These are phyloP conservation scores for Lutraria rhynchaena DNA, from an alignment of 1,140 invertebrate species.

Conservation along the genomic window DNA sequence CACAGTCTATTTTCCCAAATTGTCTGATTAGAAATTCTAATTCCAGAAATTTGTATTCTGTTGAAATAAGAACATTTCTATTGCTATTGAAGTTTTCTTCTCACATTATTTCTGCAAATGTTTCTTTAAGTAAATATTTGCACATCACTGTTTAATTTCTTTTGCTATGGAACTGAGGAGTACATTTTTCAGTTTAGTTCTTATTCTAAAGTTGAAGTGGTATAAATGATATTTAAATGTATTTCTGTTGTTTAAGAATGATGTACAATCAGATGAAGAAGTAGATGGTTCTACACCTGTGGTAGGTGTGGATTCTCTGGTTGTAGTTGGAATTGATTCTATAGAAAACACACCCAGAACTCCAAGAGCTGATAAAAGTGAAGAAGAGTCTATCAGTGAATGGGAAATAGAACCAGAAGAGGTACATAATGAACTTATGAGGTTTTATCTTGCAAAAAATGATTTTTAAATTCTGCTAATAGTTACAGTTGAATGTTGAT, in stretches of 20 bases:
- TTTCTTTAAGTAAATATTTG: neutral
- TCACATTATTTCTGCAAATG: too few species aligned
- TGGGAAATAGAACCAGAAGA: slow-evolving; percentile 72
- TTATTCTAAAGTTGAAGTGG: neutral
- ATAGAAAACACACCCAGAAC: slow-evolving; percentile 16
- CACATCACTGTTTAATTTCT: neutral
- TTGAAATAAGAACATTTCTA: too few species aligned
- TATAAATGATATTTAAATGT: neutral
- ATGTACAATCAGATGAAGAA: slow-evolving; percentile 60
- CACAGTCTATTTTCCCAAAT: too few species aligned
- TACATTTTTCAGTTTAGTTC: neutral
- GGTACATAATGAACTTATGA: too few species aligned
- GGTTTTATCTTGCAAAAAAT: too few species aligned
- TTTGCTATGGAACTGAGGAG: neutral
- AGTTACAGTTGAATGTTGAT: too few species aligned
- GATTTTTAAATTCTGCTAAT: too few species aligned
- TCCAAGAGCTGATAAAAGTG: slow-evolving; percentile 12
- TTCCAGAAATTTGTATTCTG: too few species aligned
- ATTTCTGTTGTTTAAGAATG: slow-evolving; percentile 48
- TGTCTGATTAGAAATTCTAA: too few species aligned
- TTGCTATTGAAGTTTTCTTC: too few species aligned
- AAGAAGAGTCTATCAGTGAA: slow-evolving; percentile 71
- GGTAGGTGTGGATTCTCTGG: slow-evolving; percentile 1
- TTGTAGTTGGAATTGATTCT: slow-evolving; percentile 33
- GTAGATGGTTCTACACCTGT: slow-evolving; percentile 15